Conservation (phyloP, 1,140 invertebrate species). For the Nasonia vitripennis region DNA sequence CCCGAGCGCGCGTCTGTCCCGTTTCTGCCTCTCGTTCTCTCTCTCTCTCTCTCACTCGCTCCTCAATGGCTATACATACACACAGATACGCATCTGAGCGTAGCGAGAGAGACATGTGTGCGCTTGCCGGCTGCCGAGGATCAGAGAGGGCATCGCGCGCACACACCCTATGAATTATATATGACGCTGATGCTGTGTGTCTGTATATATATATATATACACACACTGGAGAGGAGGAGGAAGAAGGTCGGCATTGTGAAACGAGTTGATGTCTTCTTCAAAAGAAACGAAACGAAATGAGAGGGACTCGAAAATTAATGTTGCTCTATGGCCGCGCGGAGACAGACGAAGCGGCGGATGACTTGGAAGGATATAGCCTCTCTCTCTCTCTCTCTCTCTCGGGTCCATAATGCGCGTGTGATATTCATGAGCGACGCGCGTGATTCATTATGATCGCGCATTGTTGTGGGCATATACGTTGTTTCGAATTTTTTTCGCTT, state of each 20-base stretch:
- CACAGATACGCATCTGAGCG: conserved; percentile 11
- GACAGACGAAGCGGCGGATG: not conserved
- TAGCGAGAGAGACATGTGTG: not conserved
- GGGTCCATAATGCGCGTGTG: conserved; percentile 22
- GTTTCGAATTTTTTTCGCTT: not conserved
- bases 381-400: too few species aligned
- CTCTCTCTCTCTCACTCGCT: not conserved
- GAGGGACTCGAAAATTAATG: conserved; percentile 40
- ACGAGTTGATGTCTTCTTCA: conserved; percentile 49
- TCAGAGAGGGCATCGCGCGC: not conserved
- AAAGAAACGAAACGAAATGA: conserved; percentile 31
- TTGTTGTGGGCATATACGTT: conserved; percentile 13
- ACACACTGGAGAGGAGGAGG: conserved; percentile 2
- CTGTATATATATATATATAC: not conserved
- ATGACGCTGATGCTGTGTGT: not conserved
- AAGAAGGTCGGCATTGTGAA: conserved; percentile 34
- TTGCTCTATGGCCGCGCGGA: not conserved
- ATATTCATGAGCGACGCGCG: conserved; percentile 42
- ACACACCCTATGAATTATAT: not conserved
- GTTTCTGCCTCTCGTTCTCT: not conserved
- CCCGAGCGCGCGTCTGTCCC: not conserved
- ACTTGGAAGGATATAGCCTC: not conserved
- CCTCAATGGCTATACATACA: too few species aligned
- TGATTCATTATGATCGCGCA: conserved; percentile 47
- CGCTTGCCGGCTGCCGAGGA: conserved; percentile 23